Percentiles rank a stretch among this genome's conserved stretches.
These are phyloP conservation scores for Liopterus haemorrhoidalis DNA, from an alignment of 2,888 invertebrate genomes.

Conservation along the genomic window DNA sequence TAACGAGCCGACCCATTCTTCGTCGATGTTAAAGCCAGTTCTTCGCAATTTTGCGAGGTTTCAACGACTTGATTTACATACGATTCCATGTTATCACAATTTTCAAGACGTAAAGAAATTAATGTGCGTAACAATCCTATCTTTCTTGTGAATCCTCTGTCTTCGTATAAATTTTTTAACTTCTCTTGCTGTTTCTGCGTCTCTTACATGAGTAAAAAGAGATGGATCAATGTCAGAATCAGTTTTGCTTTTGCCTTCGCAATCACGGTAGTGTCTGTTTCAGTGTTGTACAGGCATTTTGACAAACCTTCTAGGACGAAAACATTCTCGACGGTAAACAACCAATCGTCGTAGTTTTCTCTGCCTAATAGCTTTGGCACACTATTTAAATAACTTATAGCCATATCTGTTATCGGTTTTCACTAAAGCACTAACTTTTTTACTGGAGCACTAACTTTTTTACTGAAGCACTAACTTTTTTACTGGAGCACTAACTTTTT, in stretches of 20 bases:
- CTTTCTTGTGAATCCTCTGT: slow-evolving; percentile 21
- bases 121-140: slow-evolving; percentile 24
- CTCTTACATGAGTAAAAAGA: slow-evolving; percentile 18
- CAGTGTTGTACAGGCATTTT: slow-evolving; percentile 16
- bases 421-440: no score
- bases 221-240: slow-evolving; percentile 23
- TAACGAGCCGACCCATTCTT: slow-evolving; percentile 28
- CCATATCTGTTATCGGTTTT: no score
- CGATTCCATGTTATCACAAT: slow-evolving; percentile 29
- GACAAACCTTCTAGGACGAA: slow-evolving; percentile 27
- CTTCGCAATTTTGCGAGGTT: slow-evolving; percentile 28
- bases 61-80: slow-evolving; percentile 33
- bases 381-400: no score
- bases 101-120: slow-evolving; percentile 30
- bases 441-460: no score
- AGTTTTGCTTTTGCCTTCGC: slow-evolving; percentile 21
- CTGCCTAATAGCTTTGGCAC: slow-evolving; percentile 6
- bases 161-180: slow-evolving; percentile 16
- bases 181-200: slow-evolving; percentile 13
- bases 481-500: no score
- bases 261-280: slow-evolving; percentile 15
- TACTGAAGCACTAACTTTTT: no score
- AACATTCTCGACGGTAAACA: slow-evolving; percentile 26
- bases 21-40: slow-evolving; percentile 28
- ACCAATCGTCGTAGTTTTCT: slow-evolving; percentile 15